Conservation (phyloP, 1,140 invertebrate genomes). For the Matsumurasca onukii region DNA sequence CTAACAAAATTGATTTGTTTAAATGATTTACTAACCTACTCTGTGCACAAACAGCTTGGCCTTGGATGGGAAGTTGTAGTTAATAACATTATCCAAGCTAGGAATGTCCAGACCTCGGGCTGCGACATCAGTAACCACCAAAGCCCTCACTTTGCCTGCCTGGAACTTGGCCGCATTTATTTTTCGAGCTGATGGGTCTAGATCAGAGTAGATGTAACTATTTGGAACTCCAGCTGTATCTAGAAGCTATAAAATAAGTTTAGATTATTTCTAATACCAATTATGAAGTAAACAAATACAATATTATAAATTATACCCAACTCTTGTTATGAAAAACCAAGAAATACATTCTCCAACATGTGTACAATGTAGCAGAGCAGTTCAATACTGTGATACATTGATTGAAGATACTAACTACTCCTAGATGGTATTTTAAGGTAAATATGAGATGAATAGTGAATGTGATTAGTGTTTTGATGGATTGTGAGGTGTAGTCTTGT, state of each 20-base stretch:
- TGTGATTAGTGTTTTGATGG: too few relatives aligned
- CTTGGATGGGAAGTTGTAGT: constrained; percentile 96
- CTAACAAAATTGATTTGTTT: too few relatives aligned
- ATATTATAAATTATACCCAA: too few relatives aligned
- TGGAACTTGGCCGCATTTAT: constrained; percentile 94
- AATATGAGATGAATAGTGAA: too few relatives aligned
- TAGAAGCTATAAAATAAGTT: constrained; percentile 69
- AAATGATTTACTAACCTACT: constrained; percentile 81
- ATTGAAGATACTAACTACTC: too few relatives aligned
- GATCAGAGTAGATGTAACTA: constrained; percentile 91
- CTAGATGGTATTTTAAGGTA: too few relatives aligned
- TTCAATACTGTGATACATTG: background rate
- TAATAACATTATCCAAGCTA: constrained; percentile 94
- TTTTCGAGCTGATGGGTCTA: constrained; percentile 94
- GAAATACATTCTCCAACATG: background rate
- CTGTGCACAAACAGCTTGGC: constrained; percentile 97
- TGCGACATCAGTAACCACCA: constrained; percentile 96
- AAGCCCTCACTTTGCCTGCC: constrained; percentile 69
- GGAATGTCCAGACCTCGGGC: constrained; percentile 98
- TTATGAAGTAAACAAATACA: too few relatives aligned
- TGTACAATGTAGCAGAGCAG: background rate
- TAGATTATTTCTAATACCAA: too few relatives aligned
- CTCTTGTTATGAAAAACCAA: too few relatives aligned
- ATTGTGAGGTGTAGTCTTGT: too few relatives aligned
- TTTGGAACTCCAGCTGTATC: constrained; percentile 76